Evolutionary conservation across 2,113 vertebrate genomes (phyloP).

Genomic region (Aspidoscelis tigris): DNA sequence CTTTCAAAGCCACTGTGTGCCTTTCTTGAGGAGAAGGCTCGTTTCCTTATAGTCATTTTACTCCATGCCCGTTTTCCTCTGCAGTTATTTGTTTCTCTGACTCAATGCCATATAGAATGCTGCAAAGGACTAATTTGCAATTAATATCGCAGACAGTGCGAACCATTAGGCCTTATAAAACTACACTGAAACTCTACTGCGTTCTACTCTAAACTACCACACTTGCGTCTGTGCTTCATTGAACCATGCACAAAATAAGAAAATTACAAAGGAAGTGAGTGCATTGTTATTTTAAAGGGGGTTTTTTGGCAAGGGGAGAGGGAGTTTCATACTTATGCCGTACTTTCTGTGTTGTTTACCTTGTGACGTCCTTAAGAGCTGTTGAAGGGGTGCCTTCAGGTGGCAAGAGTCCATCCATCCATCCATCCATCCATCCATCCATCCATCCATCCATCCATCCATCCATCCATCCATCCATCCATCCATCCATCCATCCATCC

Average conservation of each 20-base stretch:
- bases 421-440: no score
- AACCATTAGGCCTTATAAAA: conserved; percentile 20
- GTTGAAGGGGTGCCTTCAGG: no score
- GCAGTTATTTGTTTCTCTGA: conserved; percentile 6
- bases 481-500: no score
- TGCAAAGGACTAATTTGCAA: conserved; percentile 13
- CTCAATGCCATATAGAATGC: conserved; percentile 8
- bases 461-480: no score
- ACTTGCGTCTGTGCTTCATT: background rate
- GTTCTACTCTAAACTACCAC: conserved; percentile 9
- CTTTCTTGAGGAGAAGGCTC: background rate
- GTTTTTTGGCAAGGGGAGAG: no score
- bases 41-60: background rate
- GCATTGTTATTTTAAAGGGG: background rate
- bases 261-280: background rate
- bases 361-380: no score
- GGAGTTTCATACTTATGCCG: background rate
- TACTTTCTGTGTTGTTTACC: background rate
- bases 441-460: no score
- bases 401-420: no score
- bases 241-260: conserved; percentile 19
- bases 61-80: conserved; percentile 3
- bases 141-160: conserved; percentile 29
- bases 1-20: background rate
- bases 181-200: conserved; percentile 1